phyloP scores from a whole-genome alignment of 2,888 invertebrate genomes.

The Plebejus melissa region DNA sequence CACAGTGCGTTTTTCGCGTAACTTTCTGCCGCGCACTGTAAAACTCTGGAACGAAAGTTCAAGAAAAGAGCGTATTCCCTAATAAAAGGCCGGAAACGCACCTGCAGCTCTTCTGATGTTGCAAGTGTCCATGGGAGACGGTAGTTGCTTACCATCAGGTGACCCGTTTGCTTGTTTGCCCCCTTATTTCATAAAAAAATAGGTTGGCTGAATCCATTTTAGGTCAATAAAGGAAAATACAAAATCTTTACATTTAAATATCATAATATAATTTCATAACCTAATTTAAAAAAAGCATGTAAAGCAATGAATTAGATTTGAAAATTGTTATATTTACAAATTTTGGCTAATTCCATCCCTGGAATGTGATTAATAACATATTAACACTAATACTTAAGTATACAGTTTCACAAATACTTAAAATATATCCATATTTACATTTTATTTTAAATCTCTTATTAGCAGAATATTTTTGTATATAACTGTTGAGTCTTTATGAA shows the following conservation, averaged over 20 bases:
- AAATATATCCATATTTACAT: slow-evolving; percentile 51
- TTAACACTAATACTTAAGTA: slow-evolving; percentile 46
- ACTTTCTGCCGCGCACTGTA: too few species aligned
- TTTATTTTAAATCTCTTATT: slow-evolving; percentile 41
- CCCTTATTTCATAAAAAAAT: too few species aligned
- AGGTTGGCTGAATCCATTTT: not conserved
- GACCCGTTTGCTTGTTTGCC: too few species aligned
- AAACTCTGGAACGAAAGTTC: too few species aligned
- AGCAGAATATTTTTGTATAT: slow-evolving; percentile 32
- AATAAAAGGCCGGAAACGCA: too few species aligned
- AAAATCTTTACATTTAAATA: slow-evolving; percentile 25
- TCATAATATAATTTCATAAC: slow-evolving; percentile 28
- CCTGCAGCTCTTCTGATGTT: too few species aligned
- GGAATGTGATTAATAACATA: slow-evolving; percentile 59
- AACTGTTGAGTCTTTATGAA: slow-evolving; percentile 27
- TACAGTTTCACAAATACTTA: slow-evolving; percentile 45
- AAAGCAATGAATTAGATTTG: slow-evolving; percentile 37
- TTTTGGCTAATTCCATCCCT: slow-evolving; percentile 64
- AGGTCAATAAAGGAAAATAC: not conserved
- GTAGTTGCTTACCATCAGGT: too few species aligned
- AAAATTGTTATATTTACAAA: slow-evolving; percentile 45
- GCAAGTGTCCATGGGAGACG: too few species aligned
- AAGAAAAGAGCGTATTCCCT: too few species aligned
- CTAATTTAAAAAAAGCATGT: slow-evolving; percentile 33
- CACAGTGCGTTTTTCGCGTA: too few species aligned